These are phyloP conservation scores for Sylvilagus floridanus DNA, from an alignment of 2,797 vertebrate species.

Conservation along the genomic window DNA sequence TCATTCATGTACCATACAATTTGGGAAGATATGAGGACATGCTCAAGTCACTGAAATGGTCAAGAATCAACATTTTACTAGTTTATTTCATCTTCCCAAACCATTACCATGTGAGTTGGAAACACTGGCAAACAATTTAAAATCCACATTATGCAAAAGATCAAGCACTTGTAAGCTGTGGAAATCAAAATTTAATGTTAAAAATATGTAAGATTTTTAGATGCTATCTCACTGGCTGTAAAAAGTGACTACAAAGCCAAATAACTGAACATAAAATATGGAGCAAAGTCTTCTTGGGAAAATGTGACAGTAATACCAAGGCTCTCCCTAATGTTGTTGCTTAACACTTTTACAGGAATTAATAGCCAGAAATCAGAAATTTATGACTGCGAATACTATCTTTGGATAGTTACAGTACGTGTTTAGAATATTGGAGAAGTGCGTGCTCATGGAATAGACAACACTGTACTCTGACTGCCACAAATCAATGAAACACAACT, in stretches of 20 bases:
- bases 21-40: conserved; percentile 37
- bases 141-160: conserved; percentile 40
- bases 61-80: conserved; percentile 57
- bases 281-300: conserved; percentile 75
- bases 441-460: conserved; percentile 62
- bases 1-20: conserved; percentile 43
- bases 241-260: conserved; percentile 64
- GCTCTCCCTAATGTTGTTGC: conserved; percentile 75
- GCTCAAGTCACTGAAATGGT: conserved; percentile 44
- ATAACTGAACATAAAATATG: conserved; percentile 75
- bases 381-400: conserved; percentile 47
- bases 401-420: conserved; percentile 74
- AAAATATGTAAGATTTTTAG: conserved; percentile 66
- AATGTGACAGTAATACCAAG: conserved; percentile 74
- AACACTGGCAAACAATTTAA: conserved; percentile 24
- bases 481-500: conserved; percentile 73
- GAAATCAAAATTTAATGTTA: conserved; percentile 66
- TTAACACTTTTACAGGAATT: conserved; percentile 77
- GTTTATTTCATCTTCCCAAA: conserved; percentile 53
- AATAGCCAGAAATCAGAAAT: conserved; percentile 70
- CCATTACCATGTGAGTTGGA: background rate
- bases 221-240: conserved; percentile 59
- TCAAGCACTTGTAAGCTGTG: conserved; percentile 61
- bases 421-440: conserved; percentile 61
- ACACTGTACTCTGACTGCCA: conserved; percentile 25